Evolutionary conservation across 2,888 invertebrate genomes (phyloP), one percentile per base, ranked within the genome.

Genomic region (Trachelus troglodyta): DNA sequence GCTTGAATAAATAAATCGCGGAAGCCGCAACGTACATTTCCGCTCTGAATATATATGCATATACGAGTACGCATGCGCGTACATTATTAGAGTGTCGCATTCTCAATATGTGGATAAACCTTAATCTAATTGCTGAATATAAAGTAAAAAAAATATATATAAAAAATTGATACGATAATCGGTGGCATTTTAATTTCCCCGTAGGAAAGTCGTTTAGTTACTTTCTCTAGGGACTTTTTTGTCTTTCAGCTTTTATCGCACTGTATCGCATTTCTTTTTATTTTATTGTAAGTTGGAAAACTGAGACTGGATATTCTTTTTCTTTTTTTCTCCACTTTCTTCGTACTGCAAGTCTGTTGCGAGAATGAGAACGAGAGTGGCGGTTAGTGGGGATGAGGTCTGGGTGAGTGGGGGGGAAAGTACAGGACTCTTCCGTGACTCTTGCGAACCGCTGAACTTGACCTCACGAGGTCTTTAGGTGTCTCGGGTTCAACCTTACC

Each of bases 371-470:
- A 56, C 23, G 56, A 56, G 23, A 56, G 56, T 56, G 56, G 56
- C 56, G 9, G 9, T 23, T 56, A 56, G 56, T 56, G 56, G 23
- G 40, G 56, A 56, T 56, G 56, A 2, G 6, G 56, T 23, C 23
- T 15, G 23, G 56, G 23, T 4, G 23, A 23, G 40, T 1, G 2
- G 56, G 23, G 23, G 35, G 35, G 35, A 0, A 56, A 56, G 23
- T 56, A 56, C 56, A 56, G 23, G 56, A 56, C 2, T 56, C 56
- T 56, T 56, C 56, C 56, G 56, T 56, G 73, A 75, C 56, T 78
- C 69, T 78, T 76, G 73, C 34, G 78, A 76, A 78, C 69, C 73
- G 12, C 31, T 76, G 76, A 78, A 78, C 76, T 78, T 76, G 75
- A 78, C 78, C 78, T 73, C 34, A n/a, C 33, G 73, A 33, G 68